Percentiles rank a stretch among this genome's conserved stretches.
Conservation (phyloP, 2,113 vertebrate genomes). For the Leiothrix lutea region DNA sequence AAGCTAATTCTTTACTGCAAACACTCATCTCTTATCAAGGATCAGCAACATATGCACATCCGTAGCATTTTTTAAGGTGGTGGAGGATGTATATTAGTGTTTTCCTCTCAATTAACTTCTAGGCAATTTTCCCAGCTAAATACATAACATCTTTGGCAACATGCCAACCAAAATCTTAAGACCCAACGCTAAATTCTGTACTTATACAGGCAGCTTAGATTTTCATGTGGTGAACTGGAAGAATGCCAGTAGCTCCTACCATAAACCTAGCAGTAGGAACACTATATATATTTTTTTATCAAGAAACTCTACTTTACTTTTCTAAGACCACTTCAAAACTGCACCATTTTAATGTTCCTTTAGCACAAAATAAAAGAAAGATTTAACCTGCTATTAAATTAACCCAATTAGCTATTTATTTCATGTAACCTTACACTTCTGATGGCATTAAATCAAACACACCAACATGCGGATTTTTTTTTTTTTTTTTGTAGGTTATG, state of each 20-base stretch:
- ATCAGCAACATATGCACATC: constrained; percentile 72
- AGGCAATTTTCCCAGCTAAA: constrained; percentile 87
- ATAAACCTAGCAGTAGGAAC: constrained; percentile 77
- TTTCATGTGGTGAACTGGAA: constrained; percentile 79
- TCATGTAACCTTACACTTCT: constrained; percentile 70
- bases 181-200: constrained; percentile 78
- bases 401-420: constrained; percentile 78
- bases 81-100: constrained; percentile 80
- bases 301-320: constrained; percentile 75
- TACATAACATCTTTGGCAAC: constrained; percentile 83
- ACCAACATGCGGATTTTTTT: constrained; percentile 44
- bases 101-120: constrained; percentile 88
- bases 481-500: constrained; percentile 49
- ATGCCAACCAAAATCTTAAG: constrained; percentile 82
- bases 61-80: constrained; percentile 59
- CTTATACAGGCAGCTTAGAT: constrained; percentile 82
- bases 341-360: constrained; percentile 72
- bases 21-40: constrained; percentile 71
- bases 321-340: constrained; percentile 73
- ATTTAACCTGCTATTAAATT: constrained; percentile 79
- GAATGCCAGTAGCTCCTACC: constrained; percentile 77
- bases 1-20: constrained; percentile 30
- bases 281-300: constrained; percentile 71
- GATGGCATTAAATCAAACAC: constrained; percentile 70
- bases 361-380: constrained; percentile 76